Evolutionary conservation across 2,113 vertebrate genomes (phyloP), one percentile per base, ranked within the genome.

Genomic region (Onychostruthus taczanowskii): DNA sequence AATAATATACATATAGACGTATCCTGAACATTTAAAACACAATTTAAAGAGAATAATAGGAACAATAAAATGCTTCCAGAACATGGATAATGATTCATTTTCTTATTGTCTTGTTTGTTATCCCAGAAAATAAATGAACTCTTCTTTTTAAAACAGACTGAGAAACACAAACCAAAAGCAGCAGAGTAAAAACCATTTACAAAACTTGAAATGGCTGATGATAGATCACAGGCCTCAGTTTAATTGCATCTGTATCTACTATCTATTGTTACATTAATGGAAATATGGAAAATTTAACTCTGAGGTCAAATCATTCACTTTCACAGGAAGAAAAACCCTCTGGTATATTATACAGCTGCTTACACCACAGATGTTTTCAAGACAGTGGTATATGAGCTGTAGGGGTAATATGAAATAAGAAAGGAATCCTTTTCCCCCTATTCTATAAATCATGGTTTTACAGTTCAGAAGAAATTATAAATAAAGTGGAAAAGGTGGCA

Each of bases 161-260:
- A 91, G 58, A 89, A 90, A 95, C 28, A 37, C 21, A 67, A 87
- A 44, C 43, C 46, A 59, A 80, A 74, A 82, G n/a, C 30, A 76
- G 11, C 7, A 73, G 46, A 67, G 59, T 47, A 69, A 82, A 96
- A 95, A 43, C 16, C 59, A 69, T 87, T 96, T 93, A 50, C 58
- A 89, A 73, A 92, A 72, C 33, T 59, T 89, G 61, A 95, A 95
- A 94, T 81, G 47, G 24, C 41, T 92, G 69, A 56, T 94, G 50
- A 67, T 69, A 75, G 52, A 89, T 86, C 46, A 46, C 64, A 90
- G 37, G 11, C 33, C 15, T 59, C 67, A 23, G 16, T 85, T 77
- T 85, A 47, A 84, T 81, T 92, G 11, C 24, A 39, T 72, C 46
- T 75, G 24, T 55, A 55, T 86, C n/a, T 84, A 69, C 58, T 89